These are phyloP conservation scores for Campylorhamphus procurvoides DNA, from an alignment of 2,113 vertebrate species.

Conservation along the genomic window DNA sequence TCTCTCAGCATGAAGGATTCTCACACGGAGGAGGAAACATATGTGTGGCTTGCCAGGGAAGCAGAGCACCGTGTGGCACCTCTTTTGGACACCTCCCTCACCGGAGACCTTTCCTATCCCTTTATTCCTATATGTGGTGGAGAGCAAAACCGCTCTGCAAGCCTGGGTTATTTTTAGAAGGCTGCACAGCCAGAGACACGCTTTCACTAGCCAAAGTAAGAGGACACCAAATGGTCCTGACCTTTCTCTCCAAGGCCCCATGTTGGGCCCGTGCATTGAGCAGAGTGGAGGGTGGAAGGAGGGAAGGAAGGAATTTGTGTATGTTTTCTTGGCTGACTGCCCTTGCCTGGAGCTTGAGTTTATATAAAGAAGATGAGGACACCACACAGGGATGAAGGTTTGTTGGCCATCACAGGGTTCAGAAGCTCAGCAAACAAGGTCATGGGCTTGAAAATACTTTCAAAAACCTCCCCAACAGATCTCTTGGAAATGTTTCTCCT, in stretches of 20 bases:
- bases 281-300: neutral
- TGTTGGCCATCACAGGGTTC: neutral
- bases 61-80: fast-evolving
- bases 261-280: neutral
- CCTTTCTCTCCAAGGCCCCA: constrained; percentile 57
- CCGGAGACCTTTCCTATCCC: neutral
- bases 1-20: neutral
- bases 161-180: constrained; percentile 47
- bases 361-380: constrained; percentile 49
- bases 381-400: neutral
- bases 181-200: constrained; percentile 51
- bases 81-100: neutral
- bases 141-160: neutral
- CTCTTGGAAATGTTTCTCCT: neutral
- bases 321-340: neutral
- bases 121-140: neutral
- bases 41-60: neutral
- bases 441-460: neutral
- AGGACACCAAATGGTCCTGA: constrained; percentile 65
- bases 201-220: constrained; percentile 50
- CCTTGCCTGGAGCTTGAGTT: constrained; percentile 5
- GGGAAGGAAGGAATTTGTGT: constrained; percentile 26
- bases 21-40: neutral
- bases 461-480: neutral
- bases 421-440: constrained; percentile 25